A percentile compares a stretch with the other conserved stretches of the same genome.
These are phyloP conservation scores for Atta cephalotes DNA, from an alignment of 1,140 invertebrate species.

Conservation along the genomic window DNA sequence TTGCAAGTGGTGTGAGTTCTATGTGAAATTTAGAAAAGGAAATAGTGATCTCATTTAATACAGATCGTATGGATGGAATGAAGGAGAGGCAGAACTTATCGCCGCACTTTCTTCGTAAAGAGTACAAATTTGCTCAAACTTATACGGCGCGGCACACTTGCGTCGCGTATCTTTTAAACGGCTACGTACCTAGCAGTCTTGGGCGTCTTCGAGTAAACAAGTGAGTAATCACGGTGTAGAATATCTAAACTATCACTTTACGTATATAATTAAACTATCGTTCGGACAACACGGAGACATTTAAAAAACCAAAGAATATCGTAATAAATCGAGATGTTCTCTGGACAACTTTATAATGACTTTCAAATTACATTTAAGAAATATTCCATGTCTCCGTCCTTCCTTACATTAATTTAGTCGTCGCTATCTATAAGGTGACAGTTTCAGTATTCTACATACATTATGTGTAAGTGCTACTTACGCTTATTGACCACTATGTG, in stretches of 20 bases:
- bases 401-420: slow-evolving; percentile 14
- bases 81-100: slow-evolving; percentile 23
- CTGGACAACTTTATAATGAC: slow-evolving; percentile 20
- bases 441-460: slow-evolving; percentile 50
- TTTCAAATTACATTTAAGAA: slow-evolving; percentile 19
- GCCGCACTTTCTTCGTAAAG: slow-evolving; percentile 27
- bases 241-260: slow-evolving; percentile 61
- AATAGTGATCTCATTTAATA: slow-evolving; percentile 2
- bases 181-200: slow-evolving; percentile 37
- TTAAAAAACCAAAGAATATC: slow-evolving; percentile 7
- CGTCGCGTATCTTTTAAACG: slow-evolving; percentile 21
- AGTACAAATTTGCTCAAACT: slow-evolving; percentile 66
- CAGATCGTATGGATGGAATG: not conserved
- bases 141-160: slow-evolving; percentile 23
- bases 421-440: slow-evolving; percentile 45
- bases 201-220: slow-evolving; percentile 37
- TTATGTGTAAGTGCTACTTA: slow-evolving; percentile 12
- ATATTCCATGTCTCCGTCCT: not conserved
- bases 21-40: not conserved
- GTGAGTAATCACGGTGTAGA: slow-evolving; percentile 39
- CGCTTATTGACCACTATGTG: slow-evolving; percentile 31
- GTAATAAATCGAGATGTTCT: not conserved
- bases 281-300: not conserved
- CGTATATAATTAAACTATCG: slow-evolving; percentile 30
- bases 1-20: not conserved